These are phyloP conservation scores for Ennomos erosarius DNA, from an alignment of 2,888 invertebrate genomes.

Conservation along the genomic window DNA sequence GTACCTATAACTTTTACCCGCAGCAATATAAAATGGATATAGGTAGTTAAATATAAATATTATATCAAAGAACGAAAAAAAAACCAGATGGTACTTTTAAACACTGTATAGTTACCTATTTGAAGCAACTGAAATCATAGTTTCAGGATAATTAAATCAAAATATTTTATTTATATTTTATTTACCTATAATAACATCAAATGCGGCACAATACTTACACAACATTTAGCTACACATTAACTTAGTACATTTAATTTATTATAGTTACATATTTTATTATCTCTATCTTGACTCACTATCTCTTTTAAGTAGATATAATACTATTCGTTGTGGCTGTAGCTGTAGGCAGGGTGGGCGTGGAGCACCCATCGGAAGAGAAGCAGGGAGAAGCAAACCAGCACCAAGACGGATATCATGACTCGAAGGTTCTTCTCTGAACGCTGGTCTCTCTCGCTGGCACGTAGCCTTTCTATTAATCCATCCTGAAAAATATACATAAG, in stretches of 20 bases:
- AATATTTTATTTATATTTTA: constrained; percentile 8
- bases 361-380: constrained; percentile 75
- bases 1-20: no score
- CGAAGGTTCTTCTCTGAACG: constrained; percentile 71
- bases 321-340: constrained; percentile 46
- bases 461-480: constrained; percentile 74
- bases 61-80: no score
- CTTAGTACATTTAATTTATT: constrained; percentile 7
- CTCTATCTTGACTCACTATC: no score
- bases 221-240: neutral
- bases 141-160: neutral
- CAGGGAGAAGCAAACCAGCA: constrained; percentile 63
- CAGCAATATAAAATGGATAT: no score
- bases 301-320: constrained; percentile 19
- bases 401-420: constrained; percentile 71
- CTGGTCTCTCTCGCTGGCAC: constrained; percentile 75
- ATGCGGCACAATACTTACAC: constrained; percentile 15
- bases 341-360: constrained; percentile 65
- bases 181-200: constrained; percentile 16
- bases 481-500: constrained; percentile 60
- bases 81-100: no score
- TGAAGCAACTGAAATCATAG: no score
- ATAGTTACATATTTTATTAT: no score
- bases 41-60: no score
- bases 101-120: no score